Conservation (phyloP, 2,888 invertebrate species). For the Polydrusus tereticollis region DNA sequence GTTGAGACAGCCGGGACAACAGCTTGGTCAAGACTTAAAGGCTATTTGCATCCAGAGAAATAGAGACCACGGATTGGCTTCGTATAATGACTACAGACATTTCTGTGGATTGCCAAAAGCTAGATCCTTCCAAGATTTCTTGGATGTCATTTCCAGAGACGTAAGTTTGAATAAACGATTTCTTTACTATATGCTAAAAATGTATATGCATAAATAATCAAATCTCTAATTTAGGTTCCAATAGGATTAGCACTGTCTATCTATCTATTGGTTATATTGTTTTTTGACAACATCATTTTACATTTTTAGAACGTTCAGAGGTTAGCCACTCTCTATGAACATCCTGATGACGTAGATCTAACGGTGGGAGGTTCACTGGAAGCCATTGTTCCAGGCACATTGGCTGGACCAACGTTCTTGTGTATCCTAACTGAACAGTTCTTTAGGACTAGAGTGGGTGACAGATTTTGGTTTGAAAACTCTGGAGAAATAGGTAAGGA, state of each 20-base stretch:
- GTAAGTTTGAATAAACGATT: slow-evolving; percentile 65
- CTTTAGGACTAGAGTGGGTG: slow-evolving; percentile 85
- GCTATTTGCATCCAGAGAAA: slow-evolving; percentile 89
- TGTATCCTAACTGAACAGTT: slow-evolving; percentile 92
- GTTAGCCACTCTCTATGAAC: slow-evolving; percentile 76
- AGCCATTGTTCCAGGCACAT: slow-evolving; percentile 79
- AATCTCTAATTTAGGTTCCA: too few species aligned
- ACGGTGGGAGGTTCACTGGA: slow-evolving; percentile 89
- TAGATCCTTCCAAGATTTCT: slow-evolving; percentile 76
- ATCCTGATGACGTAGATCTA: slow-evolving; percentile 86
- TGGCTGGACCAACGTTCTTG: slow-evolving; percentile 89
- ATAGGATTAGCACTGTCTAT: too few species aligned
- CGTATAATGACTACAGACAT: slow-evolving; percentile 82
- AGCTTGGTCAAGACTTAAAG: slow-evolving; percentile 84
- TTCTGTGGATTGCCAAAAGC: slow-evolving; percentile 82
- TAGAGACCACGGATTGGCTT: slow-evolving; percentile 87
- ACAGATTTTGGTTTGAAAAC: slow-evolving; percentile 88
- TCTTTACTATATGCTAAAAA: too few species aligned
- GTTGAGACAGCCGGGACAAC: slow-evolving; percentile 75
- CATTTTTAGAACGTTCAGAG: slow-evolving; percentile 74
- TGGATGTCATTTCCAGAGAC: slow-evolving; percentile 75
- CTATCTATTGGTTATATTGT: too few species aligned
- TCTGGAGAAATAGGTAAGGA: slow-evolving; percentile 66
- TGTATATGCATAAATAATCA: too few species aligned
- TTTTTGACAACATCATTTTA: not conserved